Percentiles rank a stretch among this genome's conserved stretches.
phyloP scores from a whole-genome alignment of 1,140 invertebrate genomes.

The Plectrocnemia conspersa region DNA sequence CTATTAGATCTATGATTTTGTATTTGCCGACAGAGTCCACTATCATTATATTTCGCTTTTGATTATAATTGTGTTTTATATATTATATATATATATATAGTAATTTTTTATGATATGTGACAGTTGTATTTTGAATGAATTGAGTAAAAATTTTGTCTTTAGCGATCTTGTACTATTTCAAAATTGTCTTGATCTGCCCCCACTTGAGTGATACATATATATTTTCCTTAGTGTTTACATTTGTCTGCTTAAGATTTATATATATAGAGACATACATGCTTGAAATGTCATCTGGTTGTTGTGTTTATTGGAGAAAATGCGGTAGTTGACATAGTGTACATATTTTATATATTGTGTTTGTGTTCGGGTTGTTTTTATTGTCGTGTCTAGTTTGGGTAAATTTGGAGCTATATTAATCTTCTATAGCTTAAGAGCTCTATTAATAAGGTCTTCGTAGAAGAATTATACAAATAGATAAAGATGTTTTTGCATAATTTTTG shows the following conservation, averaged over 20 bases:
- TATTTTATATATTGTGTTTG: too few species aligned
- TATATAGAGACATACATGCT: constrained; percentile 28
- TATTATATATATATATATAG: constrained; percentile 13
- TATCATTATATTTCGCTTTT: constrained; percentile 13
- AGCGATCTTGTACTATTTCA: constrained; percentile 3
- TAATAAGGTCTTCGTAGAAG: too few species aligned
- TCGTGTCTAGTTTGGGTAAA: too few species aligned
- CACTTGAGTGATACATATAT: constrained; percentile 23
- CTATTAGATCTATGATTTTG: constrained; percentile 10
- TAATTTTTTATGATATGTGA: constrained; percentile 13
- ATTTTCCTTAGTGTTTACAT: constrained; percentile 21
- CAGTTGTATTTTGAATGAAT: not conserved
- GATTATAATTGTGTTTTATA: constrained; percentile 11
- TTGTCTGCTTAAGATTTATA: constrained; percentile 26
- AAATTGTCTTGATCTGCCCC: constrained; percentile 14
- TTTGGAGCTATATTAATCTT: too few species aligned
- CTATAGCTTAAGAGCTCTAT: too few species aligned
- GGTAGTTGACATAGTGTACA: constrained; percentile 29
- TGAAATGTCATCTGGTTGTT: constrained; percentile 33
- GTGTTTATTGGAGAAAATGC: constrained; percentile 26
- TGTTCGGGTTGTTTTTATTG: too few species aligned
- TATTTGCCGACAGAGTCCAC: constrained; percentile 18
- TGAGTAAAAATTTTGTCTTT: not conserved
- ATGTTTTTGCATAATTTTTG: too few species aligned
- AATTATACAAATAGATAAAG: too few species aligned